These are phyloP conservation scores for Indicator maculatus DNA, from an alignment of 2,113 vertebrate species.

Conservation along the genomic window DNA sequence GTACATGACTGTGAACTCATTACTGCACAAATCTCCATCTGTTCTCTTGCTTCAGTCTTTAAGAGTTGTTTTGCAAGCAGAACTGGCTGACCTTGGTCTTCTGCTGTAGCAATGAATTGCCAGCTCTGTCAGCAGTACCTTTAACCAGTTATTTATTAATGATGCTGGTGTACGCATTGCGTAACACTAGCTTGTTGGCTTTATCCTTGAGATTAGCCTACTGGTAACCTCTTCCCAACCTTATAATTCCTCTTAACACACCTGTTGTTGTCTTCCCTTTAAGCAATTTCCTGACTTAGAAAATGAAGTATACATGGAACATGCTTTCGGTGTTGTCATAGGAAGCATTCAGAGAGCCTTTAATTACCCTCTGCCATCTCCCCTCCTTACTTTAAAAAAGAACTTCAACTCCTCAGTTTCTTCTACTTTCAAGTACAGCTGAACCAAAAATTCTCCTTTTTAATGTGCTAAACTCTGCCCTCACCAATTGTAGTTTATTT, in stretches of 20 bases:
- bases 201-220: constrained; percentile 2
- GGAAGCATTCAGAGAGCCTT: not conserved
- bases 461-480: not conserved
- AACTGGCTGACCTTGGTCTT: constrained; percentile 30
- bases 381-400: not conserved
- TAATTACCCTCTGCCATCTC: not conserved
- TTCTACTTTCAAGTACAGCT: not conserved
- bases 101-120: not conserved
- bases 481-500: not conserved
- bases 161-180: not conserved
- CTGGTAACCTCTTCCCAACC: not conserved
- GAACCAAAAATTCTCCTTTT: not conserved
- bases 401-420: not conserved
- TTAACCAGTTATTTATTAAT: constrained; percentile 15
- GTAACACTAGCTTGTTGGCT: not conserved
- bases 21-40: not conserved
- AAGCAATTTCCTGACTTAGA: not conserved
- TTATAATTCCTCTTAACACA: not conserved
- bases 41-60: not conserved
- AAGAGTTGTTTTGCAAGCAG: not conserved
- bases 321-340: not conserved
- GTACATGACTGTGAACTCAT: not conserved
- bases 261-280: not conserved
- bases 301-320: not conserved
- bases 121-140: constrained; percentile 3